Evolutionary conservation across 92 coral and sea anemone species (phyloP), one percentile per base, ranked within the genome.

Genomic region (Phenganax marumi): DNA sequence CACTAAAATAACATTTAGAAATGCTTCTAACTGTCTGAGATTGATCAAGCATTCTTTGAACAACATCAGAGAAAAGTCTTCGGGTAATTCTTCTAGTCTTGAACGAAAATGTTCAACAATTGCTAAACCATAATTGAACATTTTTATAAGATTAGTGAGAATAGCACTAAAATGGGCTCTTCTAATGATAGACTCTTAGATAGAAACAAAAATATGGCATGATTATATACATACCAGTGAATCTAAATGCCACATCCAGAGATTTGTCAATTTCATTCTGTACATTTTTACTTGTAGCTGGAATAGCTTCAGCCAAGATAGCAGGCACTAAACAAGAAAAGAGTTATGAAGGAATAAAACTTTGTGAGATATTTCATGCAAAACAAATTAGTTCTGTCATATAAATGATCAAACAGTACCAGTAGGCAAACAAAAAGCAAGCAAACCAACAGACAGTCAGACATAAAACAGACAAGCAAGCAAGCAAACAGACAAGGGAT

Each of bases 1-100:
- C 63, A 96, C 99, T 96, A 96, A 76, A 39, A 96, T 82, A 18
- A 96, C 90, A 85, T 90, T 89, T 10, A 92, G 88, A 82, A 96
- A 96, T 58, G 97, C 93, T 84, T 96, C 99, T 77, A 92, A 92
- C 69, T 96, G 99, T 64, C 99, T 90, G 50, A 97, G 87, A 86
- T 92, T 92, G 78, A 96, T 96, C 76, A 96, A 84, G 66, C 91
- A 88, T 89, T 92, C 99, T 57, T 90, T 92, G 8, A 96, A 75
- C 5, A 85, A 62, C 55, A 75, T 87, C 47, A 76, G 50, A 9
- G 90, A 72, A 21, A 81, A 57, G 10, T 85, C 93, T 60, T 92
- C 97, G n/a, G 86, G 79, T 72, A 89, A 71, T 9, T 74, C 73
- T 10, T 84, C 90, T 48, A 81, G 82, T 43, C 18, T 52, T 3